phyloP scores from a whole-genome alignment of 2,888 invertebrate genomes.

The Carcina quercana region DNA sequence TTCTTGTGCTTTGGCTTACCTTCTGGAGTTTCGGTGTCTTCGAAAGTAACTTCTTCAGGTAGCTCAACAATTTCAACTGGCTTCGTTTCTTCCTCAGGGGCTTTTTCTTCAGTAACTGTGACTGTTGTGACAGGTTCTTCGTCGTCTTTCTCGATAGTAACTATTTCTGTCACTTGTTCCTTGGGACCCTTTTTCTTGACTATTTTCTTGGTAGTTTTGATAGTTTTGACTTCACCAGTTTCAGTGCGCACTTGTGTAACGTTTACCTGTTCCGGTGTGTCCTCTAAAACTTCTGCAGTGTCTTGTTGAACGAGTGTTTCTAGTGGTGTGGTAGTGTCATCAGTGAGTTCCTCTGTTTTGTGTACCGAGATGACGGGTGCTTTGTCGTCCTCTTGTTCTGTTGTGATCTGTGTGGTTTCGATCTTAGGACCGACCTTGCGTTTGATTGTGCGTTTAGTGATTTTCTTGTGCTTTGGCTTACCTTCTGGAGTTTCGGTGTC shows the following conservation, averaged over 20 bases:
- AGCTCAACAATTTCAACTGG: conserved; percentile 26
- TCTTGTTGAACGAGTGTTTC: conserved; percentile 7
- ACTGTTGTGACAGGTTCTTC: conserved; percentile 19
- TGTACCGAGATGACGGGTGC: conserved; percentile 47
- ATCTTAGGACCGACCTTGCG: conserved; percentile 31
- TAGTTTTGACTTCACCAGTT: conserved; percentile 24
- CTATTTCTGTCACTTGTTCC: conserved; percentile 19
- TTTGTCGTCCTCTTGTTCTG: conserved; percentile 56
- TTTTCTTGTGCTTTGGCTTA: conserved; percentile 16
- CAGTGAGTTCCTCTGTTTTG: conserved; percentile 33
- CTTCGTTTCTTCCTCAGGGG: conserved; percentile 27
- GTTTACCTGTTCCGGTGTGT: conserved; percentile 31
- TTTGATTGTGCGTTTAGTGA: conserved; percentile 47
- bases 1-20: conserved; percentile 34
- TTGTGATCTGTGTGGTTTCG: conserved; percentile 36
- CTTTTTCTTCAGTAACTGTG: conserved; percentile 24
- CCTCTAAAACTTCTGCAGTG: conserved; percentile 27
- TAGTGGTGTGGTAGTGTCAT: conserved; percentile 22
- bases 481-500: conserved; percentile 18
- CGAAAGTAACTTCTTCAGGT: conserved; percentile 34
- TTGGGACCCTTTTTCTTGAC: conserved; percentile 30
- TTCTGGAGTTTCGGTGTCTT: conserved; percentile 23
- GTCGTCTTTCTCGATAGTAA: conserved; percentile 16
- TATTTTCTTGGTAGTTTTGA: conserved; percentile 16
- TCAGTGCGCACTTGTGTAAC: conserved; percentile 44